These are phyloP conservation scores for Mesorhabditis spiculigera DNA, from an alignment of 2,888 invertebrate genomes.

Conservation along the genomic window DNA sequence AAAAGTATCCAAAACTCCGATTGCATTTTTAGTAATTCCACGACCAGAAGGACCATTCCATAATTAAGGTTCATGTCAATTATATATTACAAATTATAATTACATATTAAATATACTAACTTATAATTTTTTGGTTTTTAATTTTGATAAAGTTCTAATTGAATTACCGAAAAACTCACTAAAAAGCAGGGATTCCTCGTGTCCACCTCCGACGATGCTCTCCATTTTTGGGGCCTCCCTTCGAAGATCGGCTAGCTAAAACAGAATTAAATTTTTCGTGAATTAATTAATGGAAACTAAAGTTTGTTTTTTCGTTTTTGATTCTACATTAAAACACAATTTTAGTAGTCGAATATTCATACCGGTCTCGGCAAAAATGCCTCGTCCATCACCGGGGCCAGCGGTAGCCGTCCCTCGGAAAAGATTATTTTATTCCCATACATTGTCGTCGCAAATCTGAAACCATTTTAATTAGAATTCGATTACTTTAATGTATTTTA, in stretches of 20 bases:
- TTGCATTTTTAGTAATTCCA: too few species aligned
- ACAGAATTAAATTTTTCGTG: neutral
- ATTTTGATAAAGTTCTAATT: too few species aligned
- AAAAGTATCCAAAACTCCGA: too few species aligned
- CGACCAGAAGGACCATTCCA: too few species aligned
- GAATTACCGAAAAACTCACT: constrained; percentile 18
- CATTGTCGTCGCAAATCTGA: constrained; percentile 42
- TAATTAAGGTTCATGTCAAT: too few species aligned
- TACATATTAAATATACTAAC: neutral
- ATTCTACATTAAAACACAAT: too few species aligned
- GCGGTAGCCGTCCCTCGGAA: constrained; percentile 37
- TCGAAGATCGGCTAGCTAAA: constrained; percentile 26
- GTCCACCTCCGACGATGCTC: constrained; percentile 45
- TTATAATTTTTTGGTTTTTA: too few species aligned
- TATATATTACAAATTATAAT: too few species aligned
- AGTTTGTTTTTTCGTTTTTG: too few species aligned
- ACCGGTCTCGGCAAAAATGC: constrained; percentile 44
- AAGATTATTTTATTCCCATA: constrained; percentile 41
- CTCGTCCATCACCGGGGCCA: constrained; percentile 53
- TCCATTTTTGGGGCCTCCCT: constrained; percentile 35
- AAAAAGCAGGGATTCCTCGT: constrained; percentile 51
- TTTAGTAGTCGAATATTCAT: neutral
- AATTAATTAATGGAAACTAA: too few species aligned
- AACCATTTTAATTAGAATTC: constrained; percentile 2
- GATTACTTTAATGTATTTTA: too few species aligned